Evolutionary conservation across 2,113 vertebrate genomes (phyloP).

Genomic region (Nettapus auritus): DNA sequence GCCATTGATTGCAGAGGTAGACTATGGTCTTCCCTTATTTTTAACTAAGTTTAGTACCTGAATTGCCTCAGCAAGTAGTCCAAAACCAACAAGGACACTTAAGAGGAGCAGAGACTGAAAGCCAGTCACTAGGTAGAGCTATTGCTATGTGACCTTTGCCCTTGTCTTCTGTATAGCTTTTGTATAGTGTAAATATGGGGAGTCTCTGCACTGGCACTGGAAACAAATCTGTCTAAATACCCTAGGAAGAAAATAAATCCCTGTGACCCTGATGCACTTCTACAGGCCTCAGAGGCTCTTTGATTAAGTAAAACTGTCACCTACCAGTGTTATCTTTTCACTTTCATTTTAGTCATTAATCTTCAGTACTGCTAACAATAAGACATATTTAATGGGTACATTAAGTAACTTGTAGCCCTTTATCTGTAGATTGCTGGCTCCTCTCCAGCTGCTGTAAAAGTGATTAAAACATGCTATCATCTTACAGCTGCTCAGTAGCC

Average conservation of each 20-base stretch:
- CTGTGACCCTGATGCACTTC: background rate
- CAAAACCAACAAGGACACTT: background rate
- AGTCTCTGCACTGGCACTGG: background rate
- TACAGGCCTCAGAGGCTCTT: background rate
- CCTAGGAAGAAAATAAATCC: background rate
- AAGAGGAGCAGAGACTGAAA: background rate
- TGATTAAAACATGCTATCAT: background rate
- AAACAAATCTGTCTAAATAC: slow-evolving; percentile 3
- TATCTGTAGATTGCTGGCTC: slow-evolving; percentile 24
- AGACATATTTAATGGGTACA: background rate
- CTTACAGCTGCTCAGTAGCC: background rate
- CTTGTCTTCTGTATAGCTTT: slow-evolving; percentile 12
- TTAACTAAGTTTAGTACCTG: background rate
- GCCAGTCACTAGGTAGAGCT: background rate
- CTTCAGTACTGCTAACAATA: slow-evolving; percentile 11
- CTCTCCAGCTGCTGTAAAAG: slow-evolving; percentile 19
- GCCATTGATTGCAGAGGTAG: background rate
- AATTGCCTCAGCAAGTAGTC: background rate
- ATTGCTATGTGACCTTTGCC: background rate
- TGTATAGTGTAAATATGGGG: background rate
- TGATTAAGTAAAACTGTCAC: slow-evolving; percentile 49
- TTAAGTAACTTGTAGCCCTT: slow-evolving; percentile 15
- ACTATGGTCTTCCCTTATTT: background rate
- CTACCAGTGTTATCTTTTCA: slow-evolving; percentile 14
- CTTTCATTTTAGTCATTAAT: slow-evolving; percentile 46